Evolutionary conservation across 2,888 invertebrate species (phyloP).

Genomic region (Stictocephala bisonia): DNA sequence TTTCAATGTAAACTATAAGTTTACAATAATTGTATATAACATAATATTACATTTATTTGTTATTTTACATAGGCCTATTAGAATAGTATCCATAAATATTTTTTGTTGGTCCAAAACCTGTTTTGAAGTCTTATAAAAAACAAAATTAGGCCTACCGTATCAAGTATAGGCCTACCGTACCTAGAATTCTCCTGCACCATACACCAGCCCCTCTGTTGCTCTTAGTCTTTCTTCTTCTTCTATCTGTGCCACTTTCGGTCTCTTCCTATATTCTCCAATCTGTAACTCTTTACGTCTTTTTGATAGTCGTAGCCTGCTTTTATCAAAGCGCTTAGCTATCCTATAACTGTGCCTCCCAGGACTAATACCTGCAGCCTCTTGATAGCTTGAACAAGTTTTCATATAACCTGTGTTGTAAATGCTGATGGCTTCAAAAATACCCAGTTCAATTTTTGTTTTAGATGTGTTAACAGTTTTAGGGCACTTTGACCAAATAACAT

Average conservation of each 20-base stretch:
- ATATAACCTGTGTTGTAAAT: constrained; percentile 2
- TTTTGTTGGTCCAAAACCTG: no score
- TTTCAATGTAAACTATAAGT: no score
- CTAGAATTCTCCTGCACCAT: constrained; percentile 3
- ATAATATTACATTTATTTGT: no score
- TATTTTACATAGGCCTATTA: no score
- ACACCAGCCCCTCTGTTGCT: background rate
- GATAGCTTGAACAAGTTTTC: no score
- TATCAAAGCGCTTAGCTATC: constrained; percentile 7
- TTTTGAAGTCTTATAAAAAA: no score
- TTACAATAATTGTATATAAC: no score
- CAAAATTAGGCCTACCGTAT: no score
- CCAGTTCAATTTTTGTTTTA: background rate
- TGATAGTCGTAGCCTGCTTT: background rate
- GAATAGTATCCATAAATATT: no score
- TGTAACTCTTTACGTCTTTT: background rate
- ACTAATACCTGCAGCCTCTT: constrained; percentile 2
- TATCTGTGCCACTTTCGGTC: background rate
- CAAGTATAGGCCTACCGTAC: no score
- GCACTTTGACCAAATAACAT: constrained; percentile 8
- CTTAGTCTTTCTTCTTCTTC: constrained; percentile 10
- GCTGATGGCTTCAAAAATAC: background rate
- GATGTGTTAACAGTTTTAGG: background rate
- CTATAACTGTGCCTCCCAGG: background rate
- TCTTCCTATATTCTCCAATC: background rate